phyloP scores from a whole-genome alignment of 2,888 invertebrate species.

The Tryphoninae sp. region DNA sequence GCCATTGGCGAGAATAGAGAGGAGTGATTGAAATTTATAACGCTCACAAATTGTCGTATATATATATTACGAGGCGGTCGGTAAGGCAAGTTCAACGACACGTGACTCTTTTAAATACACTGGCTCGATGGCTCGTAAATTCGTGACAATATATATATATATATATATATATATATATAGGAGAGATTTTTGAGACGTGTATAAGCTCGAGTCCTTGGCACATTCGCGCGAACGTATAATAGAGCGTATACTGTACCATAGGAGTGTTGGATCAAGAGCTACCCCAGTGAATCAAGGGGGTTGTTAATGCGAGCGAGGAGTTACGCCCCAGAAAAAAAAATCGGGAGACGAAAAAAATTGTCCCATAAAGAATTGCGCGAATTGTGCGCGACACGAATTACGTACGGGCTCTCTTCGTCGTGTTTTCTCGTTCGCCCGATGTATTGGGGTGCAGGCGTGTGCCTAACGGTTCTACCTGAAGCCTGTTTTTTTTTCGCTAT shows the following conservation, averaged over 20 bases:
- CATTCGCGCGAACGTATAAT: constrained; percentile 26
- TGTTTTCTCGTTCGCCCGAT: constrained; percentile 27
- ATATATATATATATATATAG: not conserved
- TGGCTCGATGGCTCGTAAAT: constrained; percentile 54
- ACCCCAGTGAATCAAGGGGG: constrained; percentile 41
- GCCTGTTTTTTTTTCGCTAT: constrained; percentile 59
- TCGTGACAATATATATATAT: constrained; percentile 23
- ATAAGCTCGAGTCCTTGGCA: constrained; percentile 11
- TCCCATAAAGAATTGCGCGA: constrained; percentile 70
- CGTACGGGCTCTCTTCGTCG: constrained; percentile 31
- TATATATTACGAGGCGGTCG: not conserved
- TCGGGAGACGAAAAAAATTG: constrained; percentile 58
- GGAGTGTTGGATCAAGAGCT: constrained; percentile 42
- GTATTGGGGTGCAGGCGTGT: constrained; percentile 44
- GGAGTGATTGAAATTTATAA: constrained; percentile 63
- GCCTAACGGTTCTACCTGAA: constrained; percentile 76
- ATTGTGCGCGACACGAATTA: constrained; percentile 54
- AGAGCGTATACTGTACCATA: not conserved
- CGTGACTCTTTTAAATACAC: constrained; percentile 54
- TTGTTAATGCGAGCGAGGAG: constrained; percentile 53
- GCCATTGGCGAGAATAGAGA: constrained; percentile 46
- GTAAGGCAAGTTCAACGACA: constrained; percentile 52
- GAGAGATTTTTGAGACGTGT: constrained; percentile 18
- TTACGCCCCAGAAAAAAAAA: constrained; percentile 63
- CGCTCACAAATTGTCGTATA: constrained; percentile 38